Evolutionary conservation across 1,140 invertebrate species (phyloP).

Genomic region (Drosophila mojavensis): DNA sequence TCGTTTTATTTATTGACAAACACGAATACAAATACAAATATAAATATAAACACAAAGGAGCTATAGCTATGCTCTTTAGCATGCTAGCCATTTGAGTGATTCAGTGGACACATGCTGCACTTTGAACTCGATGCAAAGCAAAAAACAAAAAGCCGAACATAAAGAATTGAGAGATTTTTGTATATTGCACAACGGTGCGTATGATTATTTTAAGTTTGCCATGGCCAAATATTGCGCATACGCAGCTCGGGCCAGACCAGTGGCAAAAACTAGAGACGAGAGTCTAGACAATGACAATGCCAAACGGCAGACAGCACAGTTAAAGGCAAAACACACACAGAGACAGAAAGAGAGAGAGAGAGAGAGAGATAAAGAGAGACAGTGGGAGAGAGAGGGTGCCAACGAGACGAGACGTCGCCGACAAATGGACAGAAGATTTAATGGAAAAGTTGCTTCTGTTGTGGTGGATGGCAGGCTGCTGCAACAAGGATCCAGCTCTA

Average conservation of each 20-base stretch:
- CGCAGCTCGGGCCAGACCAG: slow-evolving; percentile 31
- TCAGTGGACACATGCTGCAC: slow-evolving; percentile 32
- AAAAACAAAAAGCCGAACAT: slow-evolving; percentile 11
- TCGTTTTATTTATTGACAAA: slow-evolving; percentile 70
- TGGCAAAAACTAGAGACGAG: slow-evolving; percentile 2
- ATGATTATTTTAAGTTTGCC: slow-evolving; percentile 75
- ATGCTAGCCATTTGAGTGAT: slow-evolving; percentile 28
- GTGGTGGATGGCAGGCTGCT: slow-evolving; percentile 39
- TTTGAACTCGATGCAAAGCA: slow-evolving; percentile 21
- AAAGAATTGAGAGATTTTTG: slow-evolving; percentile 31
- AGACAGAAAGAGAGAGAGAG: neutral
- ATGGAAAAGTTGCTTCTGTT: slow-evolving; percentile 72
- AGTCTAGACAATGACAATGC: slow-evolving; percentile 74
- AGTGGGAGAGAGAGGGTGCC: neutral
- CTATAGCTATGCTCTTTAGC: slow-evolving; percentile 18
- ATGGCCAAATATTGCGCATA: slow-evolving; percentile 69
- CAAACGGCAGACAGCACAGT: slow-evolving; percentile 36
- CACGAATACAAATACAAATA: slow-evolving; percentile 35
- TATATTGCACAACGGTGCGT: slow-evolving; percentile 64
- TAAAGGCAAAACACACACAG: slow-evolving; percentile 36
- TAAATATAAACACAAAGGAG: slow-evolving; percentile 26
- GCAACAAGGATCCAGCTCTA: slow-evolving; percentile 39
- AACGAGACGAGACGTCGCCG: slow-evolving; percentile 14
- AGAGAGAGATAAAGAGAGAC: neutral
- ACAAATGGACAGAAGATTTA: slow-evolving; percentile 65